These are phyloP conservation scores for Cancer borealis DNA, from an alignment of 2,888 invertebrate genomes.

Conservation along the genomic window DNA sequence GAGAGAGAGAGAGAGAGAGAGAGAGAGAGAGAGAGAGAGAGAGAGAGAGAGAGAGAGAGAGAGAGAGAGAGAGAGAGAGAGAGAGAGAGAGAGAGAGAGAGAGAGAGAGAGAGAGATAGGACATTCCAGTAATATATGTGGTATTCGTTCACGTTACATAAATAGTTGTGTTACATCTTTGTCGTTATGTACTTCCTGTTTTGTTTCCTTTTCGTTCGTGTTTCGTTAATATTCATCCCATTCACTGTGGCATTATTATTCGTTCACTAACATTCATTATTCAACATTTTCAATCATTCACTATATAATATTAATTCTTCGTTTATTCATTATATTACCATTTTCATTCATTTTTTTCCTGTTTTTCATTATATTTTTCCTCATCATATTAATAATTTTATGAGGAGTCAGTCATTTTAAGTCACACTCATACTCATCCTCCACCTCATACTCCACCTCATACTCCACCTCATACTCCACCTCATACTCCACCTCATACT, in stretches of 20 bases:
- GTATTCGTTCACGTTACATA: not conserved
- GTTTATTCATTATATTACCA: no score
- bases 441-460: no score
- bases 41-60: not conserved
- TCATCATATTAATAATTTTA: no score
- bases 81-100: constrained; percentile 9
- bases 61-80: constrained; percentile 11
- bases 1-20: constrained; percentile 20
- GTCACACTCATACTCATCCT: no score
- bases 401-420: no score
- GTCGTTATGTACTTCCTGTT: not conserved
- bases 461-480: not conserved
- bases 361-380: no score
- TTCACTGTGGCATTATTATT: not conserved
- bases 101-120: not conserved
- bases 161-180: not conserved
- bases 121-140: not conserved
- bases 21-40: not conserved
- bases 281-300: not conserved
- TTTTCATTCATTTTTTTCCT: no score
- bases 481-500: not conserved
- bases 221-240: not conserved
- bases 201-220: not conserved
- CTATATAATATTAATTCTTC: no score
- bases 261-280: not conserved